Evolutionary conservation across 2,797 vertebrate species (phyloP).

Genomic region (Synaphobranchus kaupii): DNA sequence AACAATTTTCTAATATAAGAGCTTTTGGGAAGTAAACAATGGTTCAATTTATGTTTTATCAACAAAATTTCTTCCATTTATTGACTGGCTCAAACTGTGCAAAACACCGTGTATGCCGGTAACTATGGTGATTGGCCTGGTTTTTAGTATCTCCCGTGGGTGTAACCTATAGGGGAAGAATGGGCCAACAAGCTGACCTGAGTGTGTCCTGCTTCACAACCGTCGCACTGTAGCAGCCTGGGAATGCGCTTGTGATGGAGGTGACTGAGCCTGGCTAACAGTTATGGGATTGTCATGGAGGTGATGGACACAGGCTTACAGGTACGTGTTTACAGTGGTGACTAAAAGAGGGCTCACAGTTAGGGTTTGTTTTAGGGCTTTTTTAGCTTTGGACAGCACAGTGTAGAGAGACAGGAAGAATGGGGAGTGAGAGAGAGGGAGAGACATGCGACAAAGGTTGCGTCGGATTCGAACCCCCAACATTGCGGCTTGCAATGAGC

Average conservation of each 20-base stretch:
- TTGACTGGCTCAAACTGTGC: background rate
- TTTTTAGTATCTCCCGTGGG: background rate
- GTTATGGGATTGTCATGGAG: background rate
- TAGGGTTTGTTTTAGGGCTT: background rate
- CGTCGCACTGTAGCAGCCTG: background rate
- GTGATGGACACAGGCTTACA: background rate
- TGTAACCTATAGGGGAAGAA: background rate
- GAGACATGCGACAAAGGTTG: too few species aligned
- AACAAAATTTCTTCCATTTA: background rate
- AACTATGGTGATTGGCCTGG: background rate
- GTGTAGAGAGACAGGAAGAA: too few species aligned
- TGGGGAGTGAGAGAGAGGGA: too few species aligned
- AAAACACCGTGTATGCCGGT: background rate
- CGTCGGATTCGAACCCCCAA: too few species aligned
- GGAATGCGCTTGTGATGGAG: background rate
- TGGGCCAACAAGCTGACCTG: background rate
- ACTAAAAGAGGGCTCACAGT: background rate
- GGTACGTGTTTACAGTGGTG: background rate
- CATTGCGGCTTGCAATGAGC: too few species aligned
- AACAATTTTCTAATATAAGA: background rate
- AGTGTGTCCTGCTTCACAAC: background rate
- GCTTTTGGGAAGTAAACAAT: background rate
- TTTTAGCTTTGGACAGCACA: background rate
- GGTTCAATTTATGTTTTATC: background rate
- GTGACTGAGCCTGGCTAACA: background rate